Percentiles rank a stretch among this genome's conserved stretches.
Conservation (phyloP, 2,113 vertebrate genomes). For the Octodon degus region DNA sequence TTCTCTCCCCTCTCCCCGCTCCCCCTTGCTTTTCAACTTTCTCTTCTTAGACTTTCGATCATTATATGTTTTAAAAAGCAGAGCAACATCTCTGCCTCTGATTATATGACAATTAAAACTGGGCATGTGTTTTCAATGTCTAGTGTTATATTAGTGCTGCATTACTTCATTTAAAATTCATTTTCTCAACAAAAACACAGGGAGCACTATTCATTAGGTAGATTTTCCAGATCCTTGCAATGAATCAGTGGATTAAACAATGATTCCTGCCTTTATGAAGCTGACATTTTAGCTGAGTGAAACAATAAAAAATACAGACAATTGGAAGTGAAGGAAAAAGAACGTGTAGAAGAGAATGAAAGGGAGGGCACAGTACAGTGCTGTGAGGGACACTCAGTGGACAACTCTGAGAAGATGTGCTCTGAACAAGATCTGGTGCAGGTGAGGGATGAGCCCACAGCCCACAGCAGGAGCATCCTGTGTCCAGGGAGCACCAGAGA, state of each 20-base stretch:
- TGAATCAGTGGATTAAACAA: not conserved
- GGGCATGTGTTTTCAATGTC: not conserved
- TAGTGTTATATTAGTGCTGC: not conserved
- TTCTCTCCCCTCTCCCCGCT: not conserved
- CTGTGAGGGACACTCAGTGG: not conserved
- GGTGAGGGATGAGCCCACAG: not conserved
- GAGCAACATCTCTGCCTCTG: not conserved
- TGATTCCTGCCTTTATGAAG: not conserved
- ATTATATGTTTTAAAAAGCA: not conserved
- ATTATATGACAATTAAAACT: constrained; percentile 25
- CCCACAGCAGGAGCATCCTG: not conserved
- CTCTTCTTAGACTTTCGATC: too few relatives aligned
- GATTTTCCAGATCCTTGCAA: not conserved
- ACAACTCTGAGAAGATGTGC: not conserved
- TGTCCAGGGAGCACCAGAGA: not conserved
- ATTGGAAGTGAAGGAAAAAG: not conserved
- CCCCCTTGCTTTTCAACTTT: not conserved
- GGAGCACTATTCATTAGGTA: not conserved
- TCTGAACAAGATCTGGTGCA: not conserved
- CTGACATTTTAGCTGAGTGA: not conserved
- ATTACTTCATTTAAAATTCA: not conserved
- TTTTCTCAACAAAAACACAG: not conserved
- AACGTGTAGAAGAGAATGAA: not conserved
- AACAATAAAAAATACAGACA: constrained; percentile 3
- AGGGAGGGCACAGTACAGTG: fast-evolving